Evolutionary conservation across 2,113 vertebrate genomes (phyloP).

Genomic region (Boleophthalmus pectinirostris): DNA sequence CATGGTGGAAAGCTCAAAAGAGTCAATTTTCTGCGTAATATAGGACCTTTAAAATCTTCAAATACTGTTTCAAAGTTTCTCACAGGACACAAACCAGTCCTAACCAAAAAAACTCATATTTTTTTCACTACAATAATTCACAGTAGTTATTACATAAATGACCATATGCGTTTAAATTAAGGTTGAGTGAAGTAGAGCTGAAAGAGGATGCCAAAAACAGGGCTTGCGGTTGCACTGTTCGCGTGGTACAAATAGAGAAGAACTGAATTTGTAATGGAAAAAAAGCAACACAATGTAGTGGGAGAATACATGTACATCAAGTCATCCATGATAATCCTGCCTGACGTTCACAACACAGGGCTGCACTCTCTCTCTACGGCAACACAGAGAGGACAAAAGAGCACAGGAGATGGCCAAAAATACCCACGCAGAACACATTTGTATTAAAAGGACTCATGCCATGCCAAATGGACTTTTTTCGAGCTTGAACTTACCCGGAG

Average conservation of each 20-base stretch:
- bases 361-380: conserved; percentile 10
- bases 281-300: conserved; percentile 3
- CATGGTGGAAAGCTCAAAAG: too few relatives aligned
- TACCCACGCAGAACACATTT: not conserved
- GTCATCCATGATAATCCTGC: conserved; percentile 34
- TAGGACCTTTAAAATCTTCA: too few relatives aligned
- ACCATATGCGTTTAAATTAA: not conserved
- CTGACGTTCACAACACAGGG: conserved; percentile 37
- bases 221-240: not conserved
- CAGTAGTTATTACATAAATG: not conserved
- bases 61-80: too few relatives aligned
- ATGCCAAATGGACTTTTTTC: not conserved
- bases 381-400: not conserved
- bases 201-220: conserved; percentile 4
- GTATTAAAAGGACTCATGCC: too few relatives aligned
- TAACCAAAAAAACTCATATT: not conserved
- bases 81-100: too few relatives aligned
- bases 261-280: conserved; percentile 13
- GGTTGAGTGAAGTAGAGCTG: conserved; percentile 1
- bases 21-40: too few relatives aligned
- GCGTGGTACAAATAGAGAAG: conserved; percentile 1
- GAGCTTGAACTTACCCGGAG: too few relatives aligned
- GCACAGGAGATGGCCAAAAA: not conserved
- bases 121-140: not conserved
- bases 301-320: conserved; percentile 16